phyloP scores from a whole-genome alignment of 2,888 invertebrate genomes.

The Leptarthrus brevirostris region DNA sequence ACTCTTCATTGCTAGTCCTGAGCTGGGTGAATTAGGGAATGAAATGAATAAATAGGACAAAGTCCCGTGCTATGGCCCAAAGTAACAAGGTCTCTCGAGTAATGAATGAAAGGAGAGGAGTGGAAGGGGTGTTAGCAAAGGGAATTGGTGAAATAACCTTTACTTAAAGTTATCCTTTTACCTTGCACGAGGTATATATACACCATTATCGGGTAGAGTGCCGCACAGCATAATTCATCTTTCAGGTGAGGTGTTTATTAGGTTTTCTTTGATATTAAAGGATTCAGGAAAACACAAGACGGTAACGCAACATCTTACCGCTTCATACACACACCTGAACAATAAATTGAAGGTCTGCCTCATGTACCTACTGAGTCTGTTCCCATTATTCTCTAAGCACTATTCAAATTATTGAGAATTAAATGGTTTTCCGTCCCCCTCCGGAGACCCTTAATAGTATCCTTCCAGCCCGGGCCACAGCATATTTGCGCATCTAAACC shows the following conservation, averaged over 20 bases:
- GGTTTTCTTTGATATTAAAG: not conserved
- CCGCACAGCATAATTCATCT: slow-evolving; percentile 8
- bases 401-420: slow-evolving; percentile 28
- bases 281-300: not conserved
- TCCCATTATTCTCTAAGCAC: not conserved
- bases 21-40: slow-evolving; percentile 17
- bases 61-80: not conserved
- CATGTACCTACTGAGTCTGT: too few species aligned
- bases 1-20: slow-evolving; percentile 19
- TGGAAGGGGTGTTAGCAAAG: not conserved
- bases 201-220: too few species aligned
- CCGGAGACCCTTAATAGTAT: not conserved
- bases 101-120: not conserved
- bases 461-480: not conserved
- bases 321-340: too few species aligned
- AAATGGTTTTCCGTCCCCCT: slow-evolving; percentile 2
- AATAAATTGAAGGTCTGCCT: too few species aligned
- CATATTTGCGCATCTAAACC: slow-evolving; percentile 27
- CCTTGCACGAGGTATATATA: too few species aligned
- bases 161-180: slow-evolving; percentile 24
- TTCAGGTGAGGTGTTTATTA: slow-evolving; percentile 10
- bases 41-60: slow-evolving; percentile 39
- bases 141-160: too few species aligned
- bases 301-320: not conserved
- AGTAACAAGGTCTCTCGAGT: not conserved